Evolutionary conservation across 1,140 invertebrate genomes (phyloP), one percentile per base, ranked within the genome.

Genomic region (Elysia chlorotica): DNA sequence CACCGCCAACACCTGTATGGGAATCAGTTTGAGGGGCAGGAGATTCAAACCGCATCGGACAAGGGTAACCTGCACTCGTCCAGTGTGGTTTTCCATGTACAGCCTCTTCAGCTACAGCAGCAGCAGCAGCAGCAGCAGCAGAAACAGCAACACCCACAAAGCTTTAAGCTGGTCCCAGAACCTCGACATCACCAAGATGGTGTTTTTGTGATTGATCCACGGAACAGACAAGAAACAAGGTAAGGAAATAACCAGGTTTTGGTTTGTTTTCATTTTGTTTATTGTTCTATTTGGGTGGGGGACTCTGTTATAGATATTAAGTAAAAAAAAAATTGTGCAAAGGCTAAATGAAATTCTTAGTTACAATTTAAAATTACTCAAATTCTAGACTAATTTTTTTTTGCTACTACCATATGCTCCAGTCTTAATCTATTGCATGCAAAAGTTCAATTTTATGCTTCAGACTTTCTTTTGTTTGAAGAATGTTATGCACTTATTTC

Each of bases 201-300:
- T 23, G 41, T 73, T 17, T 69, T 83, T 14, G 28, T 81, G 5
- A 83, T 83, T 74, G 81, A 84, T 57, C 81, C 82, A 38, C 76
- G 81, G 73, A 83, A 82, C 74, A 71, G 77, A 70, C 65, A 48
- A 23, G n/a, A 48, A 10, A 10, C 41, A 48, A 48, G n/a, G 41
- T 48, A 48, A n/a, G n/a, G n/a, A n/a, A n/a, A n/a, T n/a, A n/a
- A n/a, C n/a, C n/a, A n/a, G n/a, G n/a, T n/a, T n/a, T 59, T 59
- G 56, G 25, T 17, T 28, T 17, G 10, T 28, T 10, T 17, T 10
- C 17, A 17, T 17, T 25, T 59, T 10, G 25, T 17, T 17, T 25
- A 59, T 17, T 59, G 10, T 59, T 59, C 25, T 59, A 17, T 59
- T 17, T 59, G 56, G 10, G 56, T 6, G 6, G 10, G n/a, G n/a